Percentiles rank a stretch among this genome's conserved stretches.
Evolutionary conservation across 2,113 vertebrate genomes (phyloP).

Genomic region (Pedionomus torquatus): DNA sequence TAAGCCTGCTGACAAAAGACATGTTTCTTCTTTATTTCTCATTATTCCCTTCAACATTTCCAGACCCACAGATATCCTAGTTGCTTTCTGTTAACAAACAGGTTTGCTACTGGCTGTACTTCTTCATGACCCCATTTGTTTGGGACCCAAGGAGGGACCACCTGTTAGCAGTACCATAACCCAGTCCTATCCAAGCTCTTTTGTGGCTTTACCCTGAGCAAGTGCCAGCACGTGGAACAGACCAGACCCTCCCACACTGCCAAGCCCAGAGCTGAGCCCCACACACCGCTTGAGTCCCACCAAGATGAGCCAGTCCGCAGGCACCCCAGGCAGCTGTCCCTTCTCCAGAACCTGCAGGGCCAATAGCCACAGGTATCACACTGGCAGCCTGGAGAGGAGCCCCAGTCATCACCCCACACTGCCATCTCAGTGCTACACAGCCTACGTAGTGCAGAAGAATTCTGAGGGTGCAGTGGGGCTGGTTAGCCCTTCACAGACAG

Average conservation of each 20-base stretch:
- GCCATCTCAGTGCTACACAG: rapidly evolving
- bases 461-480: neutral
- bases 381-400: neutral
- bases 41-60: neutral
- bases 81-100: neutral
- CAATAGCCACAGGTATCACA: neutral
- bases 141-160: neutral
- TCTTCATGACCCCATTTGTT: neutral
- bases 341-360: neutral
- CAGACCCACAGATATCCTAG: neutral
- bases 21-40: neutral
- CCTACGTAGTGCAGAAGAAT: neutral
- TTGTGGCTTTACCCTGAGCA: neutral
- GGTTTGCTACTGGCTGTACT: neutral
- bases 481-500: neutral
- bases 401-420: neutral
- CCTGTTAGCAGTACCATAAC: neutral
- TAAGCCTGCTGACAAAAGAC: neutral
- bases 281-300: rapidly evolving
- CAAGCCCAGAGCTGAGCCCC: neutral
- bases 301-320: neutral
- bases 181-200: neutral
- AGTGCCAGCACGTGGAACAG: rapidly evolving
- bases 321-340: rapidly evolving
- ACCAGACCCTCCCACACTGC: neutral